Base-by-base conservation (phyloP, 2,888 invertebrate genomes). In the Tetrapedia diversipes region DNA sequence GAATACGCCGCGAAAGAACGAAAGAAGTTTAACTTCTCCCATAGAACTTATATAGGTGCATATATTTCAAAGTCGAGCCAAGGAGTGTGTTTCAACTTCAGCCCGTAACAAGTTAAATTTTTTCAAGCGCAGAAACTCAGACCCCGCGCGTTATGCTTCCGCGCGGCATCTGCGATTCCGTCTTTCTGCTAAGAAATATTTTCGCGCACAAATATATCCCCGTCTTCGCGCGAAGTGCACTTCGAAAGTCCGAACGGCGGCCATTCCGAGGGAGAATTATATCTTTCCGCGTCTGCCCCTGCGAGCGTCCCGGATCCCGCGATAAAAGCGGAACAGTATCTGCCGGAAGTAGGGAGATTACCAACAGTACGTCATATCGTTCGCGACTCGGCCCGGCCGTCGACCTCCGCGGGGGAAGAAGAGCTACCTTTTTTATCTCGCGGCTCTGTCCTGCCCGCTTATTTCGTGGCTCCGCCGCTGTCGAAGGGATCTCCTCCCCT, bases 351-450 rank as follows among this genome's bases (percentile, higher is more conserved):
- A 37, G 75, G 37, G 16, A 61, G 59, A 64, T 77, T 64, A 68
- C 77, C 77, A 68, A 68, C 77, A 27, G 68, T 54, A 47, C 74
- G 67, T 70, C 60, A 41, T 65, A 65, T 69, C 32, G 8, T 69
- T 77, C 56, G 56, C 39, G 37, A 16, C 47, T 43, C 59, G 27
- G 10, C 45, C 16, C 29, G 49, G 49, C 19, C 60, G 39, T 53
- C 64, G 37, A 29, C n/a, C 53, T 41, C 22, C 4, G 8, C 11
- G 10, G 45, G 24, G 19, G n/a, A n/a, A n/a, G n/a, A 16, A 22
- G 16, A 59, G 43, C 34, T 16, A 43, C 29, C 34, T 34, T 54
- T 64, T 27, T 37, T 61, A 63, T 29, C 57, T 43, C 29, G 41
- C 45, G 57, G 32, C n/a, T 45, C n/a, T 34, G 53, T 32, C 22